phyloP scores from a whole-genome alignment of 2,113 vertebrate genomes.

The Penelope pileata region DNA sequence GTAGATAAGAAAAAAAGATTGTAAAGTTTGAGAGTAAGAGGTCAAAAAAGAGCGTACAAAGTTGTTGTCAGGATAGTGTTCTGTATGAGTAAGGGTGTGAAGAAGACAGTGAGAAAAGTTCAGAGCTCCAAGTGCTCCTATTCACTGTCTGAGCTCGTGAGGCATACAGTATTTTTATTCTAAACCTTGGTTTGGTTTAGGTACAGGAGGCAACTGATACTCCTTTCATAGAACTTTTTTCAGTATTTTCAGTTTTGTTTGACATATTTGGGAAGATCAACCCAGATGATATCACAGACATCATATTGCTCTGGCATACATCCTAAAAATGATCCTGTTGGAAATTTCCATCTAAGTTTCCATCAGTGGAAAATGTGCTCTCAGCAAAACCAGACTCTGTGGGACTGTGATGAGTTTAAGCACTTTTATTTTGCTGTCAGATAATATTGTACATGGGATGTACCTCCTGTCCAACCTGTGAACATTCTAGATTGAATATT shows the following conservation, averaged over 20 bases:
- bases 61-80: not conserved
- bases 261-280: not conserved
- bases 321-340: conserved; percentile 16
- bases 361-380: not conserved
- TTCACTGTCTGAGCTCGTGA: not conserved
- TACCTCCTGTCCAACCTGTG: not conserved
- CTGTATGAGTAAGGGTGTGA: not conserved
- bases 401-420: not conserved
- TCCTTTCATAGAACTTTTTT: not conserved
- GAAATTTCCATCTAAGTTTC: conserved; percentile 22
- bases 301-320: not conserved
- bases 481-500: not conserved
- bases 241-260: not conserved
- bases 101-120: not conserved
- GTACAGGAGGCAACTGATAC: not conserved
- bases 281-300: not conserved
- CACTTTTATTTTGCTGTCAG: not conserved
- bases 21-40: not conserved
- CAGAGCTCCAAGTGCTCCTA: not conserved
- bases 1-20: not conserved
- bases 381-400: not conserved
- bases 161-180: not conserved
- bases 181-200: not conserved
- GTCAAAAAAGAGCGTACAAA: not conserved
- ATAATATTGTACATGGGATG: not conserved